These are phyloP conservation scores for Eulemur rufifrons DNA, from an alignment of 2,113 vertebrate genomes.

Conservation along the genomic window DNA sequence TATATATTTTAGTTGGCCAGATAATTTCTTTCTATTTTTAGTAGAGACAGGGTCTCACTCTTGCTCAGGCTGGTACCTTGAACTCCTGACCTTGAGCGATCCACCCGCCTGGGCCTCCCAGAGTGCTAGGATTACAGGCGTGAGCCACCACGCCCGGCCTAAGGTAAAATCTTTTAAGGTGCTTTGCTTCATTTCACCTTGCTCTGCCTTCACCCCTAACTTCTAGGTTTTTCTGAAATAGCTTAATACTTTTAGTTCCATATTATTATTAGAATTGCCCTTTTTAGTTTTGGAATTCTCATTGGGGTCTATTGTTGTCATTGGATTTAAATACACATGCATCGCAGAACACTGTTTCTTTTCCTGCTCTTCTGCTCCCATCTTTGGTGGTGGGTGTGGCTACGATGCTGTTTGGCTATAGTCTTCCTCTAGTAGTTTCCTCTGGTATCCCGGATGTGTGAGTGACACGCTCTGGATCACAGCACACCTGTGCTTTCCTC, in stretches of 20 bases:
- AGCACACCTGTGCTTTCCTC: background rate
- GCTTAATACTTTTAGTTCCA: background rate
- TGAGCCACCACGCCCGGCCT: no score
- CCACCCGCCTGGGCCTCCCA: no score
- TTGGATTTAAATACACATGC: background rate
- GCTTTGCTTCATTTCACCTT: background rate
- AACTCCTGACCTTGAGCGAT: no score
- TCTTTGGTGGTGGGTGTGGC: no score
- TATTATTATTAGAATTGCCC: background rate
- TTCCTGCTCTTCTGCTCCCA: no score
- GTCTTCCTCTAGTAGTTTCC: background rate
- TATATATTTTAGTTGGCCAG: no score
- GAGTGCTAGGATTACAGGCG: no score
- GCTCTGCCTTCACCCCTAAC: background rate
- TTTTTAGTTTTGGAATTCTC: background rate
- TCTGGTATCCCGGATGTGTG: background rate
- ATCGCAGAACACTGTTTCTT: rapidly evolving
- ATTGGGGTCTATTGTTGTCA: background rate
- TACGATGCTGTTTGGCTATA: background rate
- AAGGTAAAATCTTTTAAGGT: background rate
- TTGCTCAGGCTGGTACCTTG: no score
- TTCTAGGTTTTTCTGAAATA: background rate
- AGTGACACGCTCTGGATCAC: no score
- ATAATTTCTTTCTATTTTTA: no score
- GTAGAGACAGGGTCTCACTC: no score